A percentile compares a stretch with the other conserved stretches of the same genome.
Conservation (phyloP, 1,140 invertebrate species). For the Drosophila dunni region DNA sequence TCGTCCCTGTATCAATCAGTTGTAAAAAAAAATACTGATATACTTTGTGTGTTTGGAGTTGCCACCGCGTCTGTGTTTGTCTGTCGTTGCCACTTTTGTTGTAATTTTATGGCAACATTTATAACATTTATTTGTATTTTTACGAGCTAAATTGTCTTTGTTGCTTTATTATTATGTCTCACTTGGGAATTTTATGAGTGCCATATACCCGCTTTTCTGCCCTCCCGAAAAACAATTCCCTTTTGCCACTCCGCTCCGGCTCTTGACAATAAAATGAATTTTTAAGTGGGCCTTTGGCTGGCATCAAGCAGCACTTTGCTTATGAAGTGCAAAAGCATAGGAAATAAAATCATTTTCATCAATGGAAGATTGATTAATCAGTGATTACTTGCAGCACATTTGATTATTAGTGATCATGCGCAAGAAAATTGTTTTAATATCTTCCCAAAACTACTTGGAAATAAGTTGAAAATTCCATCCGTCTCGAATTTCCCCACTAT, state of each 20-base stretch:
- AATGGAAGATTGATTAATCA: conserved; percentile 13
- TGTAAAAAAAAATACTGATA: conserved; percentile 36
- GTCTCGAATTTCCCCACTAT: conserved; percentile 1
- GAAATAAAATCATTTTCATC: conserved; percentile 27
- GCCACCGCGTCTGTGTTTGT: conserved; percentile 14
- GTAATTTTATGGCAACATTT: conserved; percentile 81
- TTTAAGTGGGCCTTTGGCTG: conserved; percentile 20
- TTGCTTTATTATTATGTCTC: conserved; percentile 82
- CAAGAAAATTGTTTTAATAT: neutral
- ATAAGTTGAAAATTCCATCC: neutral
- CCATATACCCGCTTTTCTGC: neutral
- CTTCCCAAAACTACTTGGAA: neutral
- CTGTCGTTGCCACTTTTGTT: conserved; percentile 52
- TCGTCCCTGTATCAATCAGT: conserved; percentile 70
- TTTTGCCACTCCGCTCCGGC: too few relatives aligned
- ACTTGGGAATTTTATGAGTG: conserved; percentile 70
- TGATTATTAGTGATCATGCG: neutral
- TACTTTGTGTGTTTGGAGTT: conserved; percentile 36
- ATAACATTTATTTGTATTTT: conserved; percentile 82
- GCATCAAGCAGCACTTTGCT: conserved; percentile 2
- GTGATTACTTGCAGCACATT: too few relatives aligned
- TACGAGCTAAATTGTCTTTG: conserved; percentile 79
- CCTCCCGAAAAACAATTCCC: too few relatives aligned
- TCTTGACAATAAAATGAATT: conserved; percentile 30
- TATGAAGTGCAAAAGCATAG: conserved; percentile 22